A percentile compares a stretch with the other conserved stretches of the same genome.
These are phyloP conservation scores for Aelia acuminata DNA, from an alignment of 2,888 invertebrate genomes.

Conservation along the genomic window DNA sequence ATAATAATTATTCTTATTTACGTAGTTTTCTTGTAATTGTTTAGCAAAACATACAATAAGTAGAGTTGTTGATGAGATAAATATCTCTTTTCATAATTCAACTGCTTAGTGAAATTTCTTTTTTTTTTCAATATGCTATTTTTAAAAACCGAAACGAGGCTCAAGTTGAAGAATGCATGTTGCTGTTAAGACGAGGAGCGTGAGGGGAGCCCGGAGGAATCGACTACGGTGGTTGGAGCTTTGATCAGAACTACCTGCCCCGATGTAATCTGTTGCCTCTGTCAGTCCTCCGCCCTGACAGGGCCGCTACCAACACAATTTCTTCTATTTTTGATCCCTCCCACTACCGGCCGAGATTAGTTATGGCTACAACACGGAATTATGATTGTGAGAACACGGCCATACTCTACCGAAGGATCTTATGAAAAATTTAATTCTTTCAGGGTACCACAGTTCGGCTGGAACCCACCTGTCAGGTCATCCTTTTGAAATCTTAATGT, in stretches of 20 bases:
- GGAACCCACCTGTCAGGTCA: background rate
- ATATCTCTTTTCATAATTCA: background rate
- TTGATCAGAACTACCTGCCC: constrained; percentile 36
- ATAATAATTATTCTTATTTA: too few relatives aligned
- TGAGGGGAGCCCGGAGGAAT: background rate
- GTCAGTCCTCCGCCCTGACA: background rate
- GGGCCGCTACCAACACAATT: constrained; percentile 3
- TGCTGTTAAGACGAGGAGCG: background rate
- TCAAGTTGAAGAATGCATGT: background rate
- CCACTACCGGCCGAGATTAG: background rate
- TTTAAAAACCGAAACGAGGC: background rate
- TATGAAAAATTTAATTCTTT: constrained; percentile 27
- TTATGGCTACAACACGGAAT: constrained; percentile 33
- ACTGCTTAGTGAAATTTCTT: background rate
- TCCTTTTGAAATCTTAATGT: background rate
- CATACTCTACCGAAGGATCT: background rate
- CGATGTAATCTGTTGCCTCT: constrained; percentile 29
- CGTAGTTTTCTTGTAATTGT: too few relatives aligned
- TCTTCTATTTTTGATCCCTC: constrained; percentile 39
- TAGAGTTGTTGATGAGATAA: background rate
- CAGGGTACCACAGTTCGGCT: background rate
- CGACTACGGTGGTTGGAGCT: background rate
- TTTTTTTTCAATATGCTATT: background rate
- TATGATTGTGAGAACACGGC: constrained; percentile 28
- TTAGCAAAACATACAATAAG: too few relatives aligned